A percentile compares a stretch with the other conserved stretches of the same genome.
Conservation (phyloP, 2,888 invertebrate species). For the Anodontia alba region DNA sequence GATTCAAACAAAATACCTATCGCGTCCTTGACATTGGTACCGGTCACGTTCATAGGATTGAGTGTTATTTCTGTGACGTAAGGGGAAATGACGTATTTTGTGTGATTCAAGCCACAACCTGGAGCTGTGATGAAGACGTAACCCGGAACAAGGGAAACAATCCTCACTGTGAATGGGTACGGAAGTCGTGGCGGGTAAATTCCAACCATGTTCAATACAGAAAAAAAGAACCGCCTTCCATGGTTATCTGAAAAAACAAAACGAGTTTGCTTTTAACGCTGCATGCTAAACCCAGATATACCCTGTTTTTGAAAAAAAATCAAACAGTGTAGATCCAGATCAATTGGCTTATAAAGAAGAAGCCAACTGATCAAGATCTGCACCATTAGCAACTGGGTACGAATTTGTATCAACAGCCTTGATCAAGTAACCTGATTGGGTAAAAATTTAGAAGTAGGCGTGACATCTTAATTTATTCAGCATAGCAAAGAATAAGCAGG, state of each 20-base stretch:
- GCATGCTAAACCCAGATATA: too few relatives aligned
- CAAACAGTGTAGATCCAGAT: too few relatives aligned
- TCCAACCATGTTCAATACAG: neutral
- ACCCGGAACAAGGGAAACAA: neutral
- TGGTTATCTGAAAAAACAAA: neutral
- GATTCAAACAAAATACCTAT: neutral
- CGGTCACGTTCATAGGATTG: neutral
- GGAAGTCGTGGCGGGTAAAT: neutral
- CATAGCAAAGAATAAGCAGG: too few relatives aligned
- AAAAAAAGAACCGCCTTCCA: neutral
- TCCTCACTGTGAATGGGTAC: neutral
- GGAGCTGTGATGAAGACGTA: neutral
- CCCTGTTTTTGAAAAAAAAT: too few relatives aligned
- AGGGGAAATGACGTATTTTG: neutral
- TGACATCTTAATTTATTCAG: too few relatives aligned
- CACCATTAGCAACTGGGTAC: too few relatives aligned
- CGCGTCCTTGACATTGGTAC: neutral
- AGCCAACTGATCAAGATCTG: too few relatives aligned
- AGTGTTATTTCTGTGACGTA: neutral
- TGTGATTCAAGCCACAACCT: neutral
- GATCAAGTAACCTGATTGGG: too few relatives aligned
- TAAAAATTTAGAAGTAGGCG: too few relatives aligned
- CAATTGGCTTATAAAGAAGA: too few relatives aligned
- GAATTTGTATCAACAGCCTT: too few relatives aligned
- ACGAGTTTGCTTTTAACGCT: too few relatives aligned